Evolutionary conservation across 2,888 invertebrate genomes (phyloP).

Genomic region (Torymus aiolomorphi): DNA sequence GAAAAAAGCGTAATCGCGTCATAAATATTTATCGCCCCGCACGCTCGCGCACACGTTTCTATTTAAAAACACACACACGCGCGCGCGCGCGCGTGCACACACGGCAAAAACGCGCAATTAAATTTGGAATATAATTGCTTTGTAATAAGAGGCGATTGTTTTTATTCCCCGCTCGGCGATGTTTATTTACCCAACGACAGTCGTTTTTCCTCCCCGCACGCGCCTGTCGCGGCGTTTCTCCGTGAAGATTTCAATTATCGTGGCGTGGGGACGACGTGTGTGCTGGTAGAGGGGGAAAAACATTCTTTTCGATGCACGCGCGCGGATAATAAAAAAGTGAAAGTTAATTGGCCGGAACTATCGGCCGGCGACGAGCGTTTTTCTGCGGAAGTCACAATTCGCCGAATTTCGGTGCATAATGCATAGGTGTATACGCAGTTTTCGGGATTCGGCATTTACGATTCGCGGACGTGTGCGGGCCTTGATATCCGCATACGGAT

Average conservation of each 20-base stretch:
- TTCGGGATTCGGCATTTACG: too few species aligned
- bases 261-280: too few species aligned
- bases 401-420: slow-evolving; percentile 21
- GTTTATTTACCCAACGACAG: slow-evolving; percentile 15
- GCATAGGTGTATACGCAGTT: too few species aligned
- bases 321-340: slow-evolving; percentile 42
- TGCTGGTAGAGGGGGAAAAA: background rate
- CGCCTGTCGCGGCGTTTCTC: slow-evolving; percentile 24
- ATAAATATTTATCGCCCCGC: slow-evolving; percentile 1
- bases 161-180: background rate
- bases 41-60: background rate
- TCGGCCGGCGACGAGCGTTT: slow-evolving; percentile 38
- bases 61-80: background rate
- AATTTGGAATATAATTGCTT: slow-evolving; percentile 11
- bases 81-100: too few species aligned
- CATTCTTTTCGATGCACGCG: background rate
- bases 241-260: slow-evolving; percentile 53
- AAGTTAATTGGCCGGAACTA: slow-evolving; percentile 54
- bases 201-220: slow-evolving; percentile 3
- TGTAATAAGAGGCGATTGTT: background rate
- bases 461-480: too few species aligned
- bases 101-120: slow-evolving; percentile 27
- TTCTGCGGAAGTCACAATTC: slow-evolving; percentile 43
- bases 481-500: too few species aligned
- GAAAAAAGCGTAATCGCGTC: too few species aligned